Base-by-base conservation (phyloP, 1,140 invertebrate genomes). In the Coenobita brevimanus region DNA sequence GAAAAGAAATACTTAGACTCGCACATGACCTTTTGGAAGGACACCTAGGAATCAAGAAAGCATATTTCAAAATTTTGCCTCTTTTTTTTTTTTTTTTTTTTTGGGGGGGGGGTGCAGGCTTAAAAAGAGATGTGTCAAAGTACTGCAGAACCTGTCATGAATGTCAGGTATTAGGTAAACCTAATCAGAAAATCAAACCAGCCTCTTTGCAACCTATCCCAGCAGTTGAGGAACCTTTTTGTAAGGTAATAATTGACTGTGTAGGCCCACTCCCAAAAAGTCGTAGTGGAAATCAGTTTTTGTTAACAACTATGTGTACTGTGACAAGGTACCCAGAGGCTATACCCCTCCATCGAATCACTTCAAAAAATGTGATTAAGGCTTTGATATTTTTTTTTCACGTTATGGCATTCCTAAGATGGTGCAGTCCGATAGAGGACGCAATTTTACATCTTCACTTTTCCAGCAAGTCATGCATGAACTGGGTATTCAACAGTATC, bases 121-220 rank as follows among this genome's bases (percentile, higher is more conserved):
- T 50, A 50, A 17, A 50, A 17, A 50, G 46, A 50, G 46, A 50
- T 50, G 46, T 50, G 46, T 50, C 46, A 50, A 50, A 50, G 46
- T 50, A 17, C 46, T 50, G 46, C 46, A 50, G 17, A 50, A 50
- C 46, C 17, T 50, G 46, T 50, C 6, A 8, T 17, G 46, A 50
- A 17, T 50, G 46, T 17, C 46, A 50, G 17, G 46, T 50, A 50
- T 50, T 50, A 8, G 46, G 17, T 6, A 50, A 50, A 17, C 46
- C 46, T 50, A 50, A 50, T 17, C 46, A 50, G 17, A 50, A 50
- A 50, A 50, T 50, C 46, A 50, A 50, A 50, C 46, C 46, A 8
- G 62, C 62, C n/a, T n/a, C 62, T 24, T 67, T 67, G 30, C 62
- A 67, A 67, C 62, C 62, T 33, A 67, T 67, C 30, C 62, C 62